A percentile compares a stretch with the other conserved stretches of the same genome.
Conservation (phyloP, 2,113 vertebrate genomes). For the Pan paniscus region DNA sequence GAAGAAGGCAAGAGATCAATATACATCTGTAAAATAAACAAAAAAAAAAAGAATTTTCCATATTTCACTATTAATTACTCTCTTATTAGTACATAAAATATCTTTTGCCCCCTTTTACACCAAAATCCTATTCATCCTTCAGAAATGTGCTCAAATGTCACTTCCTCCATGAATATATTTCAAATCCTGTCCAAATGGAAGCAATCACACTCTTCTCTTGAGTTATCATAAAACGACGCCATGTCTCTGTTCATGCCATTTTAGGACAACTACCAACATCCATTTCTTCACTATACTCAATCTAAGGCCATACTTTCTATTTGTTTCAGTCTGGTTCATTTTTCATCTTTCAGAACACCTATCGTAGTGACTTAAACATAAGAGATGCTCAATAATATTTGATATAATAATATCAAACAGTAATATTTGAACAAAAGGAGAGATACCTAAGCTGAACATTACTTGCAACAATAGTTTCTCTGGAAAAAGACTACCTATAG, state of each 20-base stretch:
- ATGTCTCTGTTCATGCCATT: background rate
- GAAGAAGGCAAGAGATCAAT: background rate
- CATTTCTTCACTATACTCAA: background rate
- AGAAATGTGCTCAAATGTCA: background rate
- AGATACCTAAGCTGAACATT: background rate
- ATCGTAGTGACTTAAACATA: background rate
- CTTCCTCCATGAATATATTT: background rate
- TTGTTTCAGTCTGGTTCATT: background rate
- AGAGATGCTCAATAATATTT: background rate
- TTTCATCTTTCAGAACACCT: background rate
- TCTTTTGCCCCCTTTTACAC: background rate
- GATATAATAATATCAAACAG: background rate
- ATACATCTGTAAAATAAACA: background rate
- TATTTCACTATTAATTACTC: background rate
- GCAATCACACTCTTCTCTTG: background rate
- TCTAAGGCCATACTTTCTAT: background rate
- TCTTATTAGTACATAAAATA: background rate
- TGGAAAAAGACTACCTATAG: background rate
- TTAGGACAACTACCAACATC: background rate
- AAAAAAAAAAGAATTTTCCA: background rate
- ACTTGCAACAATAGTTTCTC: background rate
- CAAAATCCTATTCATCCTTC: background rate
- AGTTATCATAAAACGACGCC: background rate
- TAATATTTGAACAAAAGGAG: background rate
- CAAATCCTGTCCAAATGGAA: background rate